phyloP scores from a whole-genome alignment of 2,113 vertebrate genomes.

The Benitochromis conjunctus region DNA sequence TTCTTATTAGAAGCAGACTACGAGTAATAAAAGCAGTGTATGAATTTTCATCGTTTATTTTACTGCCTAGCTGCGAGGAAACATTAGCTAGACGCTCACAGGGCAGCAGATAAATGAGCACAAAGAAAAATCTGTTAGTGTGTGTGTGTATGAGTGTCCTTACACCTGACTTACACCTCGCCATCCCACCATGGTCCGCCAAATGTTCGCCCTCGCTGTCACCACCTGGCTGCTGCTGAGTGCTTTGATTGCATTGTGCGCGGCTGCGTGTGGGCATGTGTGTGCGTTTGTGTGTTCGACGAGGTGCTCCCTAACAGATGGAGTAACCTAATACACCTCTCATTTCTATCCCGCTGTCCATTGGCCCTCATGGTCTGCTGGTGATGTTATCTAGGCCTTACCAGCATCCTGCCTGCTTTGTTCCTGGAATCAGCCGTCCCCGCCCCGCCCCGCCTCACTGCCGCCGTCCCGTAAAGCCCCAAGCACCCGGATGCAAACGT shows the following conservation, averaged over 20 bases:
- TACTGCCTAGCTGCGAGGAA: background rate
- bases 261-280: background rate
- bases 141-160: slow-evolving; percentile 10
- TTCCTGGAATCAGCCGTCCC: slow-evolving; percentile 65
- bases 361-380: slow-evolving; percentile 52
- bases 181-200: slow-evolving; percentile 22
- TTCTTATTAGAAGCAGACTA: background rate
- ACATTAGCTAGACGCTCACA: background rate
- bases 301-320: slow-evolving; percentile 59
- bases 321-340: slow-evolving; percentile 73
- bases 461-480: background rate
- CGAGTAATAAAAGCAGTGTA: background rate
- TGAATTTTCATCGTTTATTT: background rate
- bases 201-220: slow-evolving; percentile 54
- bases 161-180: slow-evolving; percentile 53
- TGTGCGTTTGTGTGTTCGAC: background rate
- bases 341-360: slow-evolving; percentile 61
- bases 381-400: slow-evolving; percentile 70
- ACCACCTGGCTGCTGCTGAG: slow-evolving; percentile 58
- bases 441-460: background rate
- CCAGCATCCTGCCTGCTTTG: slow-evolving; percentile 64
- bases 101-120: slow-evolving; percentile 12
- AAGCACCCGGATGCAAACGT: background rate
- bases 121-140: background rate
- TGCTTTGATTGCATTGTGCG: slow-evolving; percentile 15